These are phyloP conservation scores for Drosophila hydei DNA, from an alignment of 1,140 invertebrate genomes.

Conservation along the genomic window DNA sequence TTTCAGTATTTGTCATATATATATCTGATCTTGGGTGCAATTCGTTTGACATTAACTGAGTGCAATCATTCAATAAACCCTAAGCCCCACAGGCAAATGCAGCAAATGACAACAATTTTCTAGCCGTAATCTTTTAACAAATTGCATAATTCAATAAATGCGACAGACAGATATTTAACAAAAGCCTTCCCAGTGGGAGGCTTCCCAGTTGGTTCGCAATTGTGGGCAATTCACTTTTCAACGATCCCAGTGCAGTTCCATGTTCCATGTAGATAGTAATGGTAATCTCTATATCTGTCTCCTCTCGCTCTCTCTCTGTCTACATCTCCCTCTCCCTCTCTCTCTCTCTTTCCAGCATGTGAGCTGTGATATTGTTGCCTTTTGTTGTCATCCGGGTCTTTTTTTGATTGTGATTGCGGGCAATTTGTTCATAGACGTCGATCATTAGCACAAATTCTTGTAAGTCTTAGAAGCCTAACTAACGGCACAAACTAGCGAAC, in stretches of 20 bases:
- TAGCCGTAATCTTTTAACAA: conserved; percentile 71
- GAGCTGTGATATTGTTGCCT: conserved; percentile 42
- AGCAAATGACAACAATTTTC: conserved; percentile 47
- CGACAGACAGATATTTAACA: conserved; percentile 21
- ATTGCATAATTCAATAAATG: conserved; percentile 80
- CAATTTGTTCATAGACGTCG: conserved; percentile 78
- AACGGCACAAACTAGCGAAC: conserved; percentile 4
- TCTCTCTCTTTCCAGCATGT: conserved; percentile 3
- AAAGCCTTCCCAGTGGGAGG: conserved; percentile 6
- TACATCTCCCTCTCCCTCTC: too few species aligned
- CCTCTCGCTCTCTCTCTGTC: too few species aligned
- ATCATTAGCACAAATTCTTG: conserved; percentile 77
- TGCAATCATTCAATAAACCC: conserved; percentile 76
- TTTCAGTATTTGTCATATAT: neutral
- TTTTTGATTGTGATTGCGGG: conserved; percentile 58
- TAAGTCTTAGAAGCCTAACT: conserved; percentile 50
- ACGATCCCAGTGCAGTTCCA: conserved; percentile 20
- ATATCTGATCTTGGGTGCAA: conserved; percentile 19
- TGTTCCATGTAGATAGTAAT: conserved; percentile 20
- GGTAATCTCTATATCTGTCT: conserved; percentile 13
- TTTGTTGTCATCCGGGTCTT: conserved; percentile 28
- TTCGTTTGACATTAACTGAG: conserved; percentile 33
- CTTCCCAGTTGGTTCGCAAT: conserved; percentile 38
- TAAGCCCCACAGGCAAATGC: conserved; percentile 32
- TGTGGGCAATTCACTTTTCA: conserved; percentile 65